Evolutionary conservation across 2,797 vertebrate species (phyloP).

Genomic region (Ptychadena robeensis): DNA sequence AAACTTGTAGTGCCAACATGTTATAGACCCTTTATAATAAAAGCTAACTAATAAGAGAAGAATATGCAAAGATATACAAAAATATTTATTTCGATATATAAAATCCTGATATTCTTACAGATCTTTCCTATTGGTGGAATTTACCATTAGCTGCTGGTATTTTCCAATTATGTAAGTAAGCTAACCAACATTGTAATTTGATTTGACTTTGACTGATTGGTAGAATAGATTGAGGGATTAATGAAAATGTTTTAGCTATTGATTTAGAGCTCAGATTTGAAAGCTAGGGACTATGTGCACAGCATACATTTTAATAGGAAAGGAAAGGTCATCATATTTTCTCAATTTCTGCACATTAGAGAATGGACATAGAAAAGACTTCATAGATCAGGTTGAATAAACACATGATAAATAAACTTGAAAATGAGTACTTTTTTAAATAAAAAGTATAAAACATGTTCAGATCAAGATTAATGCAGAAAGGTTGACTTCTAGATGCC

Average conservation of each 20-base stretch:
- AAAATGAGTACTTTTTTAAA: not conserved
- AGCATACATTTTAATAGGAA: conserved; percentile 2
- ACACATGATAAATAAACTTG: not conserved
- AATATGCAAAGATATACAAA: no score
- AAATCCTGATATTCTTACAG: no score
- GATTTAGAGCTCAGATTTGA: conserved; percentile 17
- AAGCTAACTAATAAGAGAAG: no score
- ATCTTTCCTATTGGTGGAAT: not conserved
- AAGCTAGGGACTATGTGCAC: not conserved
- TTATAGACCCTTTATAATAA: no score
- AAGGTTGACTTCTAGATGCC: no score
- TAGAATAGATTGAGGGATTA: conserved; percentile 1
- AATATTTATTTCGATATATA: no score
- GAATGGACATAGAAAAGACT: not conserved
- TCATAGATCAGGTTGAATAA: not conserved
- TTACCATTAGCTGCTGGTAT: not conserved
- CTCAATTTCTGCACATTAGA: not conserved
- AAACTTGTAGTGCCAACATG: no score
- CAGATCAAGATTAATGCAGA: no score
- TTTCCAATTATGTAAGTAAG: not conserved
- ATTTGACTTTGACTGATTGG: not conserved
- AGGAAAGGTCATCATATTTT: conserved; percentile 13
- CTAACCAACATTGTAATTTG: not conserved
- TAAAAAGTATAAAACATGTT: no score
- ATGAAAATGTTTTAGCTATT: conserved; percentile 31